Percentiles rank a stretch among this genome's conserved stretches.
These are phyloP conservation scores for Oryzias sinensis DNA, from an alignment of 2,797 vertebrate genomes.

Conservation along the genomic window DNA sequence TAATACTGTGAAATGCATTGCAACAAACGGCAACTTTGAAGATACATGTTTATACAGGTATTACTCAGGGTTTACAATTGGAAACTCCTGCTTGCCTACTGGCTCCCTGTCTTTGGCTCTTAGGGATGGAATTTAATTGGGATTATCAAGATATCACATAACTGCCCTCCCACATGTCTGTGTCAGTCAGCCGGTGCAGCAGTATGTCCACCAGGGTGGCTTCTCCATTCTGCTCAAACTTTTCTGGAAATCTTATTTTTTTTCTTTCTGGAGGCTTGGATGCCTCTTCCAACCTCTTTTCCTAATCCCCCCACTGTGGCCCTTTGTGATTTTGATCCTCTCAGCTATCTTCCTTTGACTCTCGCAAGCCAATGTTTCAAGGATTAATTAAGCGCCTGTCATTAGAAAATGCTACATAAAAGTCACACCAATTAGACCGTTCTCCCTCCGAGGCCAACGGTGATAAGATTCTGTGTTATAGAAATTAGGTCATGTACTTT, in stretches of 20 bases:
- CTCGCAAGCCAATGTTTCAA: conserved; percentile 34
- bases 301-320: conserved; percentile 63
- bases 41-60: background rate
- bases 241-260: conserved; percentile 34
- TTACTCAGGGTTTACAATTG: background rate
- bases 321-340: conserved; percentile 58
- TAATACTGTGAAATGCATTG: no score
- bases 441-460: conserved; percentile 55
- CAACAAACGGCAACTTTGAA: background rate
- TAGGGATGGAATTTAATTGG: conserved; percentile 31
- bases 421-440: conserved; percentile 59
- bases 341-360: conserved; percentile 46
- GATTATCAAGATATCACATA: conserved; percentile 60
- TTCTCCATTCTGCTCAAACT: conserved; percentile 37
- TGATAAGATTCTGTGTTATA: conserved; percentile 51
- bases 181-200: conserved; percentile 41
- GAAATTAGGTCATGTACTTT: conserved; percentile 69
- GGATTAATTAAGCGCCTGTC: conserved; percentile 63
- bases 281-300: conserved; percentile 50
- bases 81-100: background rate
- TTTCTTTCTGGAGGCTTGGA: conserved; percentile 37
- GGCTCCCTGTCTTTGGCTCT: conserved; percentile 15
- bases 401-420: conserved; percentile 46
- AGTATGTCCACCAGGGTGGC: conserved; percentile 20
- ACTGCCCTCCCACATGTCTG: conserved; percentile 46